Evolutionary conservation across 2,888 invertebrate species (phyloP).

Genomic region (Rhyacophila evoluta): DNA sequence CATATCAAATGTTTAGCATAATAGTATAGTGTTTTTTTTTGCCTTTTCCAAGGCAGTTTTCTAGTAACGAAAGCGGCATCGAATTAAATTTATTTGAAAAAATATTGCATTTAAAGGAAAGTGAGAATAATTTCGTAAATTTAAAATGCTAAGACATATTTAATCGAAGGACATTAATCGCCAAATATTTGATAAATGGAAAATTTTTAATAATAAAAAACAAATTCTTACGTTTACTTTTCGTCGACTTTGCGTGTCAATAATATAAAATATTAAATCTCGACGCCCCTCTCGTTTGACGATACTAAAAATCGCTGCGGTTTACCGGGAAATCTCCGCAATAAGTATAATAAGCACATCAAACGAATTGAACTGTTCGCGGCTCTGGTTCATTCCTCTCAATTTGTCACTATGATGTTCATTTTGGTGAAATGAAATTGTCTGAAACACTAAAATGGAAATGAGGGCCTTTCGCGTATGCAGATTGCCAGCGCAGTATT

Average conservation of each 20-base stretch:
- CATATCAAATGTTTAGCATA: too few relatives aligned
- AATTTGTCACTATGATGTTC: slow-evolving; percentile 36
- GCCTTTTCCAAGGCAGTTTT: too few relatives aligned
- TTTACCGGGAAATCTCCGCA: background rate
- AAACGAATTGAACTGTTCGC: slow-evolving; percentile 17
- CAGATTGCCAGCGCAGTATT: slow-evolving; percentile 34
- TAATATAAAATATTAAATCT: background rate
- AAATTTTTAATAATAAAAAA: too few relatives aligned
- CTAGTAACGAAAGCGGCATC: too few relatives aligned
- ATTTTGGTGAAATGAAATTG: slow-evolving; percentile 35
- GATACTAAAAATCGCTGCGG: background rate
- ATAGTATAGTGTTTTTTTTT: too few relatives aligned
- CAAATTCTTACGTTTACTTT: too few relatives aligned
- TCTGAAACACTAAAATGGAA: slow-evolving; percentile 42
- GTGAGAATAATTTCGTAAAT: too few relatives aligned
- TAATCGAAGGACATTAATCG: too few relatives aligned
- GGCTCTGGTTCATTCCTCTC: slow-evolving; percentile 27
- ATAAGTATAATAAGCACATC: slow-evolving; percentile 1
- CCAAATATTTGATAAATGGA: too few relatives aligned
- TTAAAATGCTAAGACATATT: too few relatives aligned
- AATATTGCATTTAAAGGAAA: too few relatives aligned
- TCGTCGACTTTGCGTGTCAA: background rate
- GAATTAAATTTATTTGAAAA: too few relatives aligned
- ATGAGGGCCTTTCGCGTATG: slow-evolving; percentile 35
- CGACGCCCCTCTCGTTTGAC: background rate